phyloP scores from a whole-genome alignment of 35 echinoderm and acorn worm species.

The Hemicentrotus pulcherrimus region DNA sequence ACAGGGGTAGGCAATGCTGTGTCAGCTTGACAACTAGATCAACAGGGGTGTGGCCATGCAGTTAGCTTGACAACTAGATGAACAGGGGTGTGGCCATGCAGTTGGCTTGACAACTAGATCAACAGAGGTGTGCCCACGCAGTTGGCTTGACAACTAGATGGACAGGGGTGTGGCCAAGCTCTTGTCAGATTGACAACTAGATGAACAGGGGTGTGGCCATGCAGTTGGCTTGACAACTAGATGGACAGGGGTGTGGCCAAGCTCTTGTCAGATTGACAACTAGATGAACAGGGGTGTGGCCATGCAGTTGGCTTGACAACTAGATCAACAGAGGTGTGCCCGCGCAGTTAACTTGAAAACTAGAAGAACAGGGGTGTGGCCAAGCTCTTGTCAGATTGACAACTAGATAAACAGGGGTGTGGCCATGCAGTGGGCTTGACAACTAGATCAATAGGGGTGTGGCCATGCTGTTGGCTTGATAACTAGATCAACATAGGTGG shows the following conservation, averaged over 20 bases:
- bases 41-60: neutral
- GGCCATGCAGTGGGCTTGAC: conserved; percentile 78
- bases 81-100: neutral
- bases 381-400: conserved; percentile 60
- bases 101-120: neutral
- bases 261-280: neutral
- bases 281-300: too few species aligned
- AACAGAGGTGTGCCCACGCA: neutral
- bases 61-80: too few species aligned
- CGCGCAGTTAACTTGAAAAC: neutral
- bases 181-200: conserved; percentile 74
- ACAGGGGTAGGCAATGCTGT: conserved; percentile 75
- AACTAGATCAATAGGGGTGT: conserved; percentile 49
- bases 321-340: neutral
- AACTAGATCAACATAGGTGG: too few species aligned
- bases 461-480: neutral
- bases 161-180: conserved; percentile 45
- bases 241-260: neutral
- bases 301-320: neutral
- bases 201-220: conserved; percentile 88
- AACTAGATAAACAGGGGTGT: conserved; percentile 96
- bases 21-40: conserved; percentile 87
- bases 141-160: neutral
- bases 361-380: neutral
- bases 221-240: conserved; percentile 85